phyloP scores from a whole-genome alignment of 2,113 vertebrate genomes.

The Aplodontia rufa region DNA sequence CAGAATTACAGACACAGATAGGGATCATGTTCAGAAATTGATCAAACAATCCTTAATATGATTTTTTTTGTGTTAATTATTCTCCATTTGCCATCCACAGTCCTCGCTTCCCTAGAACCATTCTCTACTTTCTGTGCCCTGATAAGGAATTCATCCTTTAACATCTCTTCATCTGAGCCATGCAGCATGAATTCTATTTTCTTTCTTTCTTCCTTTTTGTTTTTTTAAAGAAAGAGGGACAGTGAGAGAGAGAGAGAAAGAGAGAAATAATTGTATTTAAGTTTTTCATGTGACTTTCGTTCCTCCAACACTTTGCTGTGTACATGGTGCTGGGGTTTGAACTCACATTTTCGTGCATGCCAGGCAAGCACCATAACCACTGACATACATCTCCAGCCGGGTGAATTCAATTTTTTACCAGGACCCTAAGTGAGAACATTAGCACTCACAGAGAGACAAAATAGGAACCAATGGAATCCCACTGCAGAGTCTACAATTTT shows the following conservation, averaged over 20 bases:
- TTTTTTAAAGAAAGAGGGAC: too few species aligned
- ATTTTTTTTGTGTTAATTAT: neutral
- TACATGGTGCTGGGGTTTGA: too few species aligned
- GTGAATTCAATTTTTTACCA: neutral
- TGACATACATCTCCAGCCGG: too few species aligned
- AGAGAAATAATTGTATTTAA: too few species aligned
- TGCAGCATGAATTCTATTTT: neutral
- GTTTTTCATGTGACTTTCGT: too few species aligned
- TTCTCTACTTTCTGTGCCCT: neutral
- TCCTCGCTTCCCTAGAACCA: neutral
- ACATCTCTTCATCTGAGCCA: neutral
- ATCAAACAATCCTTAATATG: neutral
- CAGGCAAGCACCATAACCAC: too few species aligned
- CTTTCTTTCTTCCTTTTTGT: too few species aligned
- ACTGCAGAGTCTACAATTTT: neutral
- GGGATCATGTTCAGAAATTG: neutral
- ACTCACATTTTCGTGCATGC: too few species aligned
- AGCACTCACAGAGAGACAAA: slow-evolving; percentile 10
- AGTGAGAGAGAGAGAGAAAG: too few species aligned
- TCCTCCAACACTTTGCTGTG: too few species aligned
- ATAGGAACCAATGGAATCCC: neutral
- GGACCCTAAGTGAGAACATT: neutral
- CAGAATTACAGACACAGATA: neutral
- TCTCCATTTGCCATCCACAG: neutral
- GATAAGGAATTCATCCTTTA: neutral